Percentiles rank a stretch among this genome's conserved stretches.
Conservation (phyloP, 1,140 invertebrate genomes). For the Drosophila obscura region DNA sequence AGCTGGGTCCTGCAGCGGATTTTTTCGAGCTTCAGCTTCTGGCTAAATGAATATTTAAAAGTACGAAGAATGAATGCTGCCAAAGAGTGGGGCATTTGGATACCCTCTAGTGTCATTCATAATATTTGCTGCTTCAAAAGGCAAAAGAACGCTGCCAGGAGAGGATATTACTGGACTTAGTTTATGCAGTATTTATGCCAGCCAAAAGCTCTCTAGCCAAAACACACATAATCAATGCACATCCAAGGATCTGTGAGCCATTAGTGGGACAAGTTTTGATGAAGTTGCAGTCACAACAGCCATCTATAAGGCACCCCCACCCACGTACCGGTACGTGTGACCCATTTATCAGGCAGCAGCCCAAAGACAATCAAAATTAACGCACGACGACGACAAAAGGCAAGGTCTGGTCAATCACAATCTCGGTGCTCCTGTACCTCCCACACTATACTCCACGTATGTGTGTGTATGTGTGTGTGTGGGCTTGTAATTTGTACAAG, state of each 20-base stretch:
- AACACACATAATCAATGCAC: slow-evolving; percentile 35
- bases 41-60: slow-evolving; percentile 76
- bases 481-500: slow-evolving; percentile 76
- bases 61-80: slow-evolving; percentile 30
- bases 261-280: slow-evolving; percentile 65
- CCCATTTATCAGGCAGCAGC: slow-evolving; percentile 71
- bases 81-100: slow-evolving; percentile 1
- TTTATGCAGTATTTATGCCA: too few species aligned
- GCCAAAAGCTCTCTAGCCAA: background rate
- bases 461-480: slow-evolving; percentile 38
- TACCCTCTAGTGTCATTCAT: too few species aligned
- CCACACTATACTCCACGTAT: background rate
- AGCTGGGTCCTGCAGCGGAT: slow-evolving; percentile 21
- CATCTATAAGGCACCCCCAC: slow-evolving; percentile 43
- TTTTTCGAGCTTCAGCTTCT: slow-evolving; percentile 44
- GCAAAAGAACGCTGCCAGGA: too few species aligned
- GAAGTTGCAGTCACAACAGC: slow-evolving; percentile 68
- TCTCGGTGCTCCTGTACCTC: slow-evolving; percentile 1
- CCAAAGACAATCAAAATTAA: slow-evolving; percentile 79
- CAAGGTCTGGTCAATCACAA: slow-evolving; percentile 66
- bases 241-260: slow-evolving; percentile 26
- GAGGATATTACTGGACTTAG: too few species aligned
- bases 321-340: slow-evolving; percentile 64
- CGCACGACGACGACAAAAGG: slow-evolving; percentile 18
- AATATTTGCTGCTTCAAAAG: too few species aligned